Base-by-base conservation (phyloP, 2,888 invertebrate genomes). In the Periphyllus acericola region DNA sequence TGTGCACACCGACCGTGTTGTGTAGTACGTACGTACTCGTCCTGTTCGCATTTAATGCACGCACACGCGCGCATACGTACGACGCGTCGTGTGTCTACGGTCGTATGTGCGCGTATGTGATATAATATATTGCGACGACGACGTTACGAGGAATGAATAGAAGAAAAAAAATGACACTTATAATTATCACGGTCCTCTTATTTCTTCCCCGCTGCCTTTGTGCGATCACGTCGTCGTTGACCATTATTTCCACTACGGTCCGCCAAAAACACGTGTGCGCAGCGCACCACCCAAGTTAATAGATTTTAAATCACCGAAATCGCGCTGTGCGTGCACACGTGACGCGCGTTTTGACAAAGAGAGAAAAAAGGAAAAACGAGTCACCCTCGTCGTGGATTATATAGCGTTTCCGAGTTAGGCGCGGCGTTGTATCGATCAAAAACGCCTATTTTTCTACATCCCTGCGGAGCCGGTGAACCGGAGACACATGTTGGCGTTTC, bases 361-460 rank as follows among this genome's bases (percentile, higher is more conserved):
- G 34, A 32, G 19, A 72, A 72, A 72, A 72, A 32, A 71, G 32
- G 25, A 72, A 19, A 32, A 34, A 34, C 6, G 32, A 36, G 21
- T 21, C 36, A 34, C 74, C 74, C 74, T 36, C 32, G 36, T 36
- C 74, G 32, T 19, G 71, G 11, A 71, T 29, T 71, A 71, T 34
- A 8, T 19, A 19, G 34, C 60, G 60, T 74, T 74, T 36, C 9
- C 74, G 74, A 19, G 74, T 74, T 36, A 32, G 34, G 17, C 19
- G n/a, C 68, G 60, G 68, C 74, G 74, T 32, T 29, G 29, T 74
- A 74, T 74, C 74, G 74, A 74, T 74, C 74, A 74, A 74, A 68
- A 74, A 36, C 32, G 74, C 74, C 34, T 74, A 36, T 74, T 36
- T 74, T 21, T 36, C 34, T 74, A 74, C 74, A 36, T 74, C 74